phyloP scores from a whole-genome alignment of 2,888 invertebrate genomes.

The Entomobrya multifasciata region DNA sequence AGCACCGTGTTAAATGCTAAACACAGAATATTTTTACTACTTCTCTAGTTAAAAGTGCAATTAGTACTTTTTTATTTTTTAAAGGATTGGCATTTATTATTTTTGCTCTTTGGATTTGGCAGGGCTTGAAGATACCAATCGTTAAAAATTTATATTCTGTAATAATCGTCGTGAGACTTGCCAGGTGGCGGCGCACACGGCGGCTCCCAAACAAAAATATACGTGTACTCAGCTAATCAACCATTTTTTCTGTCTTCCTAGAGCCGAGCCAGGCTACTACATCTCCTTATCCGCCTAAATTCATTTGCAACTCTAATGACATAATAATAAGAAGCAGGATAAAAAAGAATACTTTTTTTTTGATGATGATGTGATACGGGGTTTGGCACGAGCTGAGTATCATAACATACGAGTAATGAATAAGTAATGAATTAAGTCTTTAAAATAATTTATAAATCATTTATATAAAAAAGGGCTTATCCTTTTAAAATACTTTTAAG shows the following conservation, averaged over 20 bases:
- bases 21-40: neutral
- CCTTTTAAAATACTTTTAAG: neutral
- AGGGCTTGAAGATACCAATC: neutral
- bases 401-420: constrained; percentile 9
- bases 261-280: constrained; percentile 13
- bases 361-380: constrained; percentile 14
- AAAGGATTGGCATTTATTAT: constrained; percentile 18
- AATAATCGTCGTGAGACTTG: constrained; percentile 19
- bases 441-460: constrained; percentile 2
- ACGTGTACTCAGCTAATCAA: neutral
- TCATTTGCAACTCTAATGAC: constrained; percentile 52
- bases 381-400: constrained; percentile 42
- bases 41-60: constrained; percentile 18
- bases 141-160: too few relatives aligned
- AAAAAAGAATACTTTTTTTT: neutral
- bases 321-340: constrained; percentile 32
- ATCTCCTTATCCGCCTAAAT: neutral
- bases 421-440: constrained; percentile 25
- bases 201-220: neutral
- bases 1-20: neutral
- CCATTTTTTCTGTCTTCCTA: neutral
- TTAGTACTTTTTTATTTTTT: constrained; percentile 21
- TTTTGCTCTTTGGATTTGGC: neutral
- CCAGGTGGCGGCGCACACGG: constrained; percentile 22
- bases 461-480: neutral